These are phyloP conservation scores for Bombyx mori DNA, from an alignment of 1,140 invertebrate species.

Conservation along the genomic window DNA sequence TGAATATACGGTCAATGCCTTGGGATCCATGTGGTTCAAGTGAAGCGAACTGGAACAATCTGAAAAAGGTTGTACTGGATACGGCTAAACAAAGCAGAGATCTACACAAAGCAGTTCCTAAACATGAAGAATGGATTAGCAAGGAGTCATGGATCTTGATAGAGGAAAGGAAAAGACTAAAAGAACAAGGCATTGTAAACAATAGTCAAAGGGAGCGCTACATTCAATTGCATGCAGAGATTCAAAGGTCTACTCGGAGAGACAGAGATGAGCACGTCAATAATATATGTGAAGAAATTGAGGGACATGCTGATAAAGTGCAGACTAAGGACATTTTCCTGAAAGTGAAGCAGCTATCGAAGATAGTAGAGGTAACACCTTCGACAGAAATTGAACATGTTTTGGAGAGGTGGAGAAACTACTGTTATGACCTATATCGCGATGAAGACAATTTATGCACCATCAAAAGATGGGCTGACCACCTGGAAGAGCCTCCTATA, in stretches of 20 bases:
- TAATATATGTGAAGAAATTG: constrained; percentile 11
- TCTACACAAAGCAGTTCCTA: background rate
- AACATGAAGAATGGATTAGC: constrained; percentile 1
- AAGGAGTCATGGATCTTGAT: constrained; percentile 2
- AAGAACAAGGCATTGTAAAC: background rate
- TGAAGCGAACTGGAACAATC: background rate
- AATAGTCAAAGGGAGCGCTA: background rate
- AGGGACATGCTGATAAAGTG: constrained; percentile 6
- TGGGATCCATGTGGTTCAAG: background rate
- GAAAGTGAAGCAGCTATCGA: constrained; percentile 14
- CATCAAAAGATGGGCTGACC: background rate
- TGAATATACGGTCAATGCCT: background rate
- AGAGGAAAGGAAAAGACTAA: constrained; percentile 1
- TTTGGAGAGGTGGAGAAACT: no score
- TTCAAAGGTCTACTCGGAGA: constrained; percentile 2
- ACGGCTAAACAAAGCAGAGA: constrained; percentile 3
- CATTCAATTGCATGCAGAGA: background rate
- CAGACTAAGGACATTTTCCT: constrained; percentile 7
- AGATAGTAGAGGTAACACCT: constrained; percentile 5
- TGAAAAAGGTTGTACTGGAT: background rate
- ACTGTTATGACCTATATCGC: constrained; percentile 1
- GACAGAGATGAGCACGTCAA: constrained; percentile 8
- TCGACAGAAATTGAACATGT: no score
- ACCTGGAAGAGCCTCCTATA: no score
- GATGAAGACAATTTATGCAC: background rate